These are phyloP conservation scores for Acleris sparsana DNA, from an alignment of 2,888 invertebrate genomes.

Conservation along the genomic window DNA sequence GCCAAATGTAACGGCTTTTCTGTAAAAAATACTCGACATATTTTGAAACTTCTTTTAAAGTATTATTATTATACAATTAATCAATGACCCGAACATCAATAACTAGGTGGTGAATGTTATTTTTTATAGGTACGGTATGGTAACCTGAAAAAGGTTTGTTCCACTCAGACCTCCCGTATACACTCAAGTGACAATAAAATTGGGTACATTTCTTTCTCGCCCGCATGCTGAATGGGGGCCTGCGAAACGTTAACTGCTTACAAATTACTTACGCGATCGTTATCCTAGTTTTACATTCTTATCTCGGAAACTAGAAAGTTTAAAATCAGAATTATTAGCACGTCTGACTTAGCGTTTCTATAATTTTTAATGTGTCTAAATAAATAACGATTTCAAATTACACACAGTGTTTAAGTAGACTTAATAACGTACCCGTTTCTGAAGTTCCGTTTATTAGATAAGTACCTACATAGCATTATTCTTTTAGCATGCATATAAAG, in stretches of 20 bases:
- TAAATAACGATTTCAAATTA: too few species aligned
- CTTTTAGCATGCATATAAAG: too few species aligned
- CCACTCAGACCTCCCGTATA: slow-evolving; percentile 33
- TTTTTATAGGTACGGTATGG: not conserved
- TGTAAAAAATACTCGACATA: not conserved
- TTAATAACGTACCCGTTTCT: too few species aligned
- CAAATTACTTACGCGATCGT: slow-evolving; percentile 55
- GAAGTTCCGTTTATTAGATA: too few species aligned
- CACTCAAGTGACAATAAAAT: slow-evolving; percentile 28
- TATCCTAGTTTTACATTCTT: slow-evolving; percentile 42
- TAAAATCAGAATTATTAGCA: not conserved
- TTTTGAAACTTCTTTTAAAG: not conserved
- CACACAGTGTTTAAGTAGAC: too few species aligned
- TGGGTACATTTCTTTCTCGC: slow-evolving; percentile 47
- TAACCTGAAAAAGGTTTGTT: slow-evolving; percentile 27
- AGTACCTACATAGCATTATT: too few species aligned
- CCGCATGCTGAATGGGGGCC: slow-evolving; percentile 60
- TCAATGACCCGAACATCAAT: too few species aligned
- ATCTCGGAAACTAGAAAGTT: slow-evolving; percentile 32
- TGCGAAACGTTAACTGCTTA: slow-evolving; percentile 58
- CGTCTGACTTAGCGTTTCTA: too few species aligned
- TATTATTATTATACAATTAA: not conserved
- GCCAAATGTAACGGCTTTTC: slow-evolving; percentile 65
- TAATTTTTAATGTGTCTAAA: too few species aligned
- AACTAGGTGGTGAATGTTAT: not conserved